phyloP scores from a whole-genome alignment of 2,113 vertebrate species.

The Nymphicus hollandicus region DNA sequence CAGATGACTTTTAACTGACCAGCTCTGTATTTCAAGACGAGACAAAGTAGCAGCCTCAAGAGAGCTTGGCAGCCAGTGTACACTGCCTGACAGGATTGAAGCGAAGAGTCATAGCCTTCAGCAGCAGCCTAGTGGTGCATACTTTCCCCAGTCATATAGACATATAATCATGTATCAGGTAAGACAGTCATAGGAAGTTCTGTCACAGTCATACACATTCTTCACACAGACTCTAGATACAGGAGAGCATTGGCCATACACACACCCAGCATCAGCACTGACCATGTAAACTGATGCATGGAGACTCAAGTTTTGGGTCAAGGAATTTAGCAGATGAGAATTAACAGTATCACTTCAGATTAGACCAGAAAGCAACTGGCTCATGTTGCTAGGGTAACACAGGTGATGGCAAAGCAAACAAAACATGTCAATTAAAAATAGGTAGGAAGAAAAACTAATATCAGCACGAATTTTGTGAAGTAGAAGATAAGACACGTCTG shows the following conservation, averaged over 20 bases:
- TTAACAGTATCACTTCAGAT: neutral
- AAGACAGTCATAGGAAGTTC: neutral
- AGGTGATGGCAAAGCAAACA: neutral
- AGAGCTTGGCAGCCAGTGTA: neutral
- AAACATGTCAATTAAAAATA: neutral
- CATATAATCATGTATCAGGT: accelerated
- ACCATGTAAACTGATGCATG: accelerated
- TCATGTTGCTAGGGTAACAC: neutral
- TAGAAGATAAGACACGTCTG: neutral
- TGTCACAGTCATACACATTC: neutral
- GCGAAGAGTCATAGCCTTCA: neutral
- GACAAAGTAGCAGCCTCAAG: neutral
- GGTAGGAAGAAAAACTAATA: neutral
- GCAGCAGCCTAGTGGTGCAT: neutral
- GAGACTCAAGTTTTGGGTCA: neutral
- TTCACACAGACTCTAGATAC: neutral
- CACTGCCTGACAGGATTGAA: accelerated
- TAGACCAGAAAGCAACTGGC: neutral
- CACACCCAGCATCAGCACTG: neutral
- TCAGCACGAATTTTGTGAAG: neutral
- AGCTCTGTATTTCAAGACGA: neutral
- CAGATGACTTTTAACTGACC: neutral
- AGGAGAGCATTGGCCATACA: too few species aligned
- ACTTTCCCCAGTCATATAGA: accelerated
- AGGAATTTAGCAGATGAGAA: neutral